Evolutionary conservation across 2,888 invertebrate genomes (phyloP).

Genomic region (Priocnemis perturbator): DNA sequence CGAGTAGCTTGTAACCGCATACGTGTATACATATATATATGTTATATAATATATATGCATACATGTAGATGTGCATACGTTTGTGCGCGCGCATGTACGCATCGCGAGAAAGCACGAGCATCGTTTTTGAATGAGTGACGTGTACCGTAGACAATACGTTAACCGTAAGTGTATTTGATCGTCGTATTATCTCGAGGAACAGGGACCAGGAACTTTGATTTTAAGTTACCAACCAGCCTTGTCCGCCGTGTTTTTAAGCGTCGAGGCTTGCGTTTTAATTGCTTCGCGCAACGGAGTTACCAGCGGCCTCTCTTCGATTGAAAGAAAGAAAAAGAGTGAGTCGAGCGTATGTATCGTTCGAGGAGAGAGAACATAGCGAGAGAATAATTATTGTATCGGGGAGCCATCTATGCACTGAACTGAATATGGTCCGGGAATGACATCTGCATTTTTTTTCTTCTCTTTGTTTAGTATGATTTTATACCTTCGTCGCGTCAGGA

Average conservation of each 20-base stretch:
- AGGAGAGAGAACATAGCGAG: neutral
- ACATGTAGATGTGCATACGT: no score
- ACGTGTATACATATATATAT: no score
- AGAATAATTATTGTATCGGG: neutral
- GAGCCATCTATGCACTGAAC: no score
- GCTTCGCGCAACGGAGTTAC: neutral
- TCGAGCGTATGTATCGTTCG: neutral
- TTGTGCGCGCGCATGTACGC: no score
- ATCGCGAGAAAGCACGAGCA: no score
- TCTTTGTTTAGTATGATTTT: no score
- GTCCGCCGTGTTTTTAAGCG: neutral
- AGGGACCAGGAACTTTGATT: slow-evolving; percentile 51
- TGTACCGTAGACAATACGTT: neutral
- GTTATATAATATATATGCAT: no score
- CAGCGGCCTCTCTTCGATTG: neutral
- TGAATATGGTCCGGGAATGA: no score
- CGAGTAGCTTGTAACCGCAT: no score
- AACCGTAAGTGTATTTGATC: slow-evolving; percentile 5
- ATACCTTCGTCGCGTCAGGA: no score
- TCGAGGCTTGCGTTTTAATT: slow-evolving; percentile 10
- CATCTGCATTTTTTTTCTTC: no score
- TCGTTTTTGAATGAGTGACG: no score
- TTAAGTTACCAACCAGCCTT: slow-evolving; percentile 45
- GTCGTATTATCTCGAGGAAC: slow-evolving; percentile 44
- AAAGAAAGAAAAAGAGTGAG: neutral